Percentiles rank a stretch among this genome's conserved stretches.
These are phyloP conservation scores for Drosophila meridiana DNA, from an alignment of 2,888 invertebrate genomes.

Conservation along the genomic window DNA sequence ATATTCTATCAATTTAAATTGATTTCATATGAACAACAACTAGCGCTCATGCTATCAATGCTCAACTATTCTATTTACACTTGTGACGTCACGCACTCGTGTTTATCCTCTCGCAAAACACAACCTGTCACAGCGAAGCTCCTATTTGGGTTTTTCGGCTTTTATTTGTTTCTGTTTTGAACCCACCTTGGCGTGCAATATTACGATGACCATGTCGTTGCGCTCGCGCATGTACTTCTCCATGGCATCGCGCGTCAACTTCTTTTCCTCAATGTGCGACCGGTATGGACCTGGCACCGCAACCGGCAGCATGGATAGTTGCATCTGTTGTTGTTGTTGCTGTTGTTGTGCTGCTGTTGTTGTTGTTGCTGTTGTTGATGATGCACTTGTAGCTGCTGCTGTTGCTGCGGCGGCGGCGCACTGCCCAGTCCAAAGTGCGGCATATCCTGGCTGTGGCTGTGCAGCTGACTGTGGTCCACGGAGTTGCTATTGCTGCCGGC, in stretches of 20 bases:
- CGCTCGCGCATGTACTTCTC: slow-evolving; percentile 97
- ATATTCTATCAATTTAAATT: neutral
- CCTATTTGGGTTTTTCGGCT: neutral
- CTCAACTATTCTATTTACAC: neutral
- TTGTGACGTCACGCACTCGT: slow-evolving; percentile 23
- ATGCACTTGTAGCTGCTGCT: slow-evolving; percentile 67
- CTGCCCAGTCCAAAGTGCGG: slow-evolving; percentile 86
- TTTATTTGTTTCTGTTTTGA: neutral
- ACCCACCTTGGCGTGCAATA: slow-evolving; percentile 95
- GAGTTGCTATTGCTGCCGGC: slow-evolving; percentile 53
- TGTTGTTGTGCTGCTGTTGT: slow-evolving; percentile 71
- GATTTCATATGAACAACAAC: neutral
- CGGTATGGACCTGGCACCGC: slow-evolving; percentile 75
- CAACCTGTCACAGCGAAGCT: neutral
- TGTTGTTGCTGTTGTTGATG: slow-evolving; percentile 65
- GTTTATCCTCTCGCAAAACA: slow-evolving; percentile 4
- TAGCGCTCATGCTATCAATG: neutral
- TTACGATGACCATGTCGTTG: slow-evolving; percentile 98
- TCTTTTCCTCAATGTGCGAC: slow-evolving; percentile 89
- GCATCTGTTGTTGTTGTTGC: slow-evolving; percentile 80
- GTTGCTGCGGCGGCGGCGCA: slow-evolving; percentile 68
- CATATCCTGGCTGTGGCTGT: slow-evolving; percentile 80
- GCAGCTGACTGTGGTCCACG: slow-evolving; percentile 61
- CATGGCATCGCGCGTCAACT: slow-evolving; percentile 89
- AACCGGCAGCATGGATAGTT: slow-evolving; percentile 83